Evolutionary conservation across 2,797 vertebrate species (phyloP).

Genomic region (Argya squamiceps): DNA sequence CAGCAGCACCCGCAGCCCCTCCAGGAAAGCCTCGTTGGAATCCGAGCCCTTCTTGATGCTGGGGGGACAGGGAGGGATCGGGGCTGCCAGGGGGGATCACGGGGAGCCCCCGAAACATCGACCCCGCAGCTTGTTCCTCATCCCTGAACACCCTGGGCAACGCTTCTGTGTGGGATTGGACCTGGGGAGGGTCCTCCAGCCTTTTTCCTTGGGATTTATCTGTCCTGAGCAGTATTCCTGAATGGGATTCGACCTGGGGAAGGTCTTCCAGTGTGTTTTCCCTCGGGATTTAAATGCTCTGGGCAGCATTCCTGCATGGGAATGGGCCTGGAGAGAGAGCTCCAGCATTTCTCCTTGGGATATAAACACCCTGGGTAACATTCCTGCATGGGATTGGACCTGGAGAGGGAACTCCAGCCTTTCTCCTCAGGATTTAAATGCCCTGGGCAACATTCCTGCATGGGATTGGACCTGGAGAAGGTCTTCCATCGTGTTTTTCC

Average conservation of each 20-base stretch:
- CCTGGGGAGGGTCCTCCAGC: background rate
- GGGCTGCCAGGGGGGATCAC: rapidly evolving
- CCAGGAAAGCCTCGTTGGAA: constrained; percentile 81
- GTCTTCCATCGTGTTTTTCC: too few relatives aligned
- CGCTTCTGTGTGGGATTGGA: background rate
- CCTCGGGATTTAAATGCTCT: background rate
- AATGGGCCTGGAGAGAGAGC: background rate
- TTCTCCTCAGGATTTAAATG: too few relatives aligned
- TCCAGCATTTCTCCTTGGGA: background rate
- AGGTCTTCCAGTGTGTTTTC: rapidly evolving
- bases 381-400: background rate
- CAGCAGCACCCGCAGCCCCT: constrained; percentile 75
- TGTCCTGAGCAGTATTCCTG: background rate
- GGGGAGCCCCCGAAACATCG: rapidly evolving
- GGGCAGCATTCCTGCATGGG: background rate
- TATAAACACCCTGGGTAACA: background rate
- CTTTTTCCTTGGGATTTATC: background rate
- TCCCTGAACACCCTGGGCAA: background rate
- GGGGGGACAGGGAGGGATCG: rapidly evolving
- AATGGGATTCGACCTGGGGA: too few relatives aligned
- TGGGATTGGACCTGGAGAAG: background rate
- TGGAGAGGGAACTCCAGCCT: background rate
- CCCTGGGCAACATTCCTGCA: background rate
- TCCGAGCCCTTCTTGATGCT: constrained; percentile 47
- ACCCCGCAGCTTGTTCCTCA: rapidly evolving